Evolutionary conservation across 2,113 vertebrate genomes (phyloP), one percentile per base, ranked within the genome.

Genomic region (Grus americana): DNA sequence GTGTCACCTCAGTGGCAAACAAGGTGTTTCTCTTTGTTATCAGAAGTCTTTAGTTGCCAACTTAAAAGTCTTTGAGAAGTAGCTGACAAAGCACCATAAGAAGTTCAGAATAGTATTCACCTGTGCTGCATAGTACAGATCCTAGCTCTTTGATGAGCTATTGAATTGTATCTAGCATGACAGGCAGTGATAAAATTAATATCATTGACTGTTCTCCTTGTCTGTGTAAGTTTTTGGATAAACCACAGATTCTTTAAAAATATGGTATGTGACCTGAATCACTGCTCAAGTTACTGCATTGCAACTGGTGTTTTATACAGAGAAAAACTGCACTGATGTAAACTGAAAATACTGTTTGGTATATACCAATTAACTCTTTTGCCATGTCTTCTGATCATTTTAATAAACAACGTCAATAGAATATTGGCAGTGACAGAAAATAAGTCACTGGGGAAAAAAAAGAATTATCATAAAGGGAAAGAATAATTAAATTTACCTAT

Each of bases 171-270:
- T 54, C 32, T 81, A 68, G 5, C 88, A 32, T 89, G 86, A 73
- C 50, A 96, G 76, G 40, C 44, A 73, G 18, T 70, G 70, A 87
- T 94, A 74, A 95, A 91, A 93, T 81, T 93, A 78, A 61, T 95
- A 79, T 76, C 49, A 81, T 32, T 91, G 55, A 81, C 79, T 76
- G 9, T 52, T 61, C 73, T 76, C 18, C 36, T 84, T 71, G 44
- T 50, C 12, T 23, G 6, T 83, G n/a, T 94, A 84, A 90, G 24
- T 55, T 55, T 92, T 96, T 93, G 8, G 29, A 86, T 94, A 93
- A 97, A 88, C 20, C 9, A 54, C 30, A 66, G 32, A 83, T 55
- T 90, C 24, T 95, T 97, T 54, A 32, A 91, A 90, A 92, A 58
- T 22, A 12, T 84, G 42, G 11, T 92, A 49, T 55, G 32, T 76